phyloP scores from a whole-genome alignment of 1,140 invertebrate genomes.

The Zaprionus africanus region DNA sequence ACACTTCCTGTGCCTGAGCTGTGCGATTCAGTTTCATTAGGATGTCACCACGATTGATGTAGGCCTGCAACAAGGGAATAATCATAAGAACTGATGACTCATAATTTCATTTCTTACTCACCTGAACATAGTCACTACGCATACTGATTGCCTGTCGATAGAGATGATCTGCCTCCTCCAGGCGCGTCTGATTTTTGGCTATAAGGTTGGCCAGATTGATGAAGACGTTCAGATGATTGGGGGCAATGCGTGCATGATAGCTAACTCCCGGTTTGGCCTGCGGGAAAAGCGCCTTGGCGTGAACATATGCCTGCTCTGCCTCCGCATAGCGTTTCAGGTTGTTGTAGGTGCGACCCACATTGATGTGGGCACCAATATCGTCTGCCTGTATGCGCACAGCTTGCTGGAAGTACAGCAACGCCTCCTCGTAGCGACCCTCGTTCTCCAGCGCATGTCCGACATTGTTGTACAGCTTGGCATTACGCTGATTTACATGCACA shows the following conservation, averaged over 20 bases:
- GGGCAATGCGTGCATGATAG: constrained; percentile 97
- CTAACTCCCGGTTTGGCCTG: constrained; percentile 96
- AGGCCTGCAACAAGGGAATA: constrained; percentile 88
- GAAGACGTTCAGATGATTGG: constrained; percentile 98
- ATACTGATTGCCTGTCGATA: constrained; percentile 98
- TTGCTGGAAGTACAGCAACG: constrained; percentile 95
- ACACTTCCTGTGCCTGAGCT: constrained; percentile 97
- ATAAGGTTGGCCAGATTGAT: constrained; percentile 98
- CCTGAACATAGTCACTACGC: constrained; percentile 95
- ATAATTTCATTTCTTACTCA: background rate
- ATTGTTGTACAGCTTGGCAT: constrained; percentile 98
- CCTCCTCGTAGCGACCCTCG: constrained; percentile 92
- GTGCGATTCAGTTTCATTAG: constrained; percentile 97
- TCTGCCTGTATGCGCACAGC: constrained; percentile 97
- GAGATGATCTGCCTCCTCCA: constrained; percentile 97
- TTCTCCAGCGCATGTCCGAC: constrained; percentile 97
- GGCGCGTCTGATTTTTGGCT: constrained; percentile 94
- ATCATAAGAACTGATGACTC: background rate
- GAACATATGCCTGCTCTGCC: constrained; percentile 96
- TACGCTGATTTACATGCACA: constrained; percentile 94
- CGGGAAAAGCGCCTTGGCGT: constrained; percentile 94
- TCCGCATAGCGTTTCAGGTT: constrained; percentile 95
- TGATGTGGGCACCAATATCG: constrained; percentile 98
- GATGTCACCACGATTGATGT: constrained; percentile 98
- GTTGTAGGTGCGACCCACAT: constrained; percentile 97